Conservation (phyloP, 92 coral and sea anemone genomes). For the Parazoanthus atlanticus region DNA sequence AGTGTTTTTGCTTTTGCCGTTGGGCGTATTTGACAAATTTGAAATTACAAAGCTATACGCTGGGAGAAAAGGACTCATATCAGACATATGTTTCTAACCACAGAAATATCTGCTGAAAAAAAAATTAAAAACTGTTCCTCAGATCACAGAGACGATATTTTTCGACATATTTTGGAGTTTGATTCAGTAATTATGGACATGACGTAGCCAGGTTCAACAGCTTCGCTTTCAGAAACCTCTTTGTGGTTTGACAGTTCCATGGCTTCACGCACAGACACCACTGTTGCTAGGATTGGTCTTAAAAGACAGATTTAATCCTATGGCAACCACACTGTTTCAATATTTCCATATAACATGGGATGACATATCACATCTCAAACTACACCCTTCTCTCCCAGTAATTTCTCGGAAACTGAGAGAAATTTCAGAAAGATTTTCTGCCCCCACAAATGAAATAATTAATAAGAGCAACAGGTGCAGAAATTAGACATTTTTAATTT, state of each 20-base stretch:
- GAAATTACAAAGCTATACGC: not conserved
- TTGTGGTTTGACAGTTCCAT: not conserved
- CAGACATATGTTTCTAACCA: not conserved
- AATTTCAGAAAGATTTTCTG: not conserved
- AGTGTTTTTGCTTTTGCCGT: conserved; percentile 19
- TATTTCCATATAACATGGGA: not conserved
- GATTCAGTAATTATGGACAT: not conserved
- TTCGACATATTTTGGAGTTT: not conserved
- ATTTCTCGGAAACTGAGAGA: not conserved
- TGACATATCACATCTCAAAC: not conserved
- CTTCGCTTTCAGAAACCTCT: not conserved
- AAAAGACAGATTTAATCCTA: not conserved
- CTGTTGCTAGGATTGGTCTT: not conserved
- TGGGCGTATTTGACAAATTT: conserved; percentile 25
- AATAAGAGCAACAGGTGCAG: conserved; percentile 33
- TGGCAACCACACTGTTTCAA: not conserved
- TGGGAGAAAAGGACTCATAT: not conserved
- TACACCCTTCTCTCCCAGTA: not conserved
- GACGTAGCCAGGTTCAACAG: not conserved
- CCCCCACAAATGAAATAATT: not conserved
- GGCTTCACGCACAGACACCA: not conserved
- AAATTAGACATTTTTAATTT: no score
- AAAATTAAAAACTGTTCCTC: not conserved
- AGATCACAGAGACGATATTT: not conserved
- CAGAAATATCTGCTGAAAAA: not conserved